Conservation (phyloP, 1,140 invertebrate genomes). For the Drosophila setifemur region DNA sequence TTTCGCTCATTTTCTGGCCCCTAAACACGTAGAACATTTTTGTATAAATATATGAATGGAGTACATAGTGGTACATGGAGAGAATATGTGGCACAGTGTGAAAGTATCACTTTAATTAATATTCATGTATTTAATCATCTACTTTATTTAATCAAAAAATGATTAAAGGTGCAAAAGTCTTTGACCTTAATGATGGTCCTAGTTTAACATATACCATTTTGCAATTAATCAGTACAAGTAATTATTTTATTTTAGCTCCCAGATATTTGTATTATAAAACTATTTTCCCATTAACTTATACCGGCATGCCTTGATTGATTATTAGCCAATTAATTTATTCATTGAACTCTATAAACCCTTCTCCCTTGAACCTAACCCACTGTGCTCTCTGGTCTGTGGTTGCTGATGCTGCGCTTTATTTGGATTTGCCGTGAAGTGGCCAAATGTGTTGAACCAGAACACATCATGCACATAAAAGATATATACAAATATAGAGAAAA, state of each 20-base stretch:
- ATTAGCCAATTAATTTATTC: background rate
- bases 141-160: too few species aligned
- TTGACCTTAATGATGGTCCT: too few species aligned
- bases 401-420: conserved; percentile 56
- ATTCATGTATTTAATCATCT: too few species aligned
- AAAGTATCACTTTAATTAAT: too few species aligned
- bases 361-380: conserved; percentile 35
- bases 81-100: conserved; percentile 1
- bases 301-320: too few species aligned
- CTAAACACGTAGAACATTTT: conserved; percentile 17
- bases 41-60: conserved; percentile 3
- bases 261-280: too few species aligned
- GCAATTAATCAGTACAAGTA: too few species aligned
- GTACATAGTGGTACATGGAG: background rate
- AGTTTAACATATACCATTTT: too few species aligned
- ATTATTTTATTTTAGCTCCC: too few species aligned
- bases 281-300: background rate
- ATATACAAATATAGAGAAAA: background rate
- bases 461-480: conserved; percentile 6
- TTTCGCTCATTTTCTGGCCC: conserved; percentile 15
- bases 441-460: conserved; percentile 57
- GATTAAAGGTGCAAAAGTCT: too few species aligned
- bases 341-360: conserved; percentile 6
- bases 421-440: conserved; percentile 74
- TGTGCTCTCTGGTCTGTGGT: conserved; percentile 44